A percentile compares a stretch with the other conserved stretches of the same genome.
Evolutionary conservation across 1,140 invertebrate genomes (phyloP).

Genomic region (Zophobas atratus): DNA sequence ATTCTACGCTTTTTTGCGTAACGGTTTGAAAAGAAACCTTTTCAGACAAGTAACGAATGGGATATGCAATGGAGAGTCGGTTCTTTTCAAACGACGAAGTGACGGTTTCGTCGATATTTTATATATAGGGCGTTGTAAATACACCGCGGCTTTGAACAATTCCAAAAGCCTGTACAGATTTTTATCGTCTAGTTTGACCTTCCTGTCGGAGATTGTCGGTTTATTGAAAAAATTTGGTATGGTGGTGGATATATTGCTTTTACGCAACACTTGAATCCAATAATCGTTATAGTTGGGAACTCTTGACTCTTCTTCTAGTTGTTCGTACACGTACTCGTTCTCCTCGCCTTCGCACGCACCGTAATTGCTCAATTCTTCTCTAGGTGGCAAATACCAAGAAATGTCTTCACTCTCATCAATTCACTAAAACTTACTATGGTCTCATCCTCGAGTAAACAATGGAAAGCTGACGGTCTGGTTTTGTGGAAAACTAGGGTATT

Average conservation of each 20-base stretch:
- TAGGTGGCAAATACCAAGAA: neutral
- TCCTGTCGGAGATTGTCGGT: conserved; percentile 9
- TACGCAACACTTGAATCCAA: conserved; percentile 38
- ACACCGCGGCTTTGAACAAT: neutral
- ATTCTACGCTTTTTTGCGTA: conserved; percentile 23
- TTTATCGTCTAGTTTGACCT: conserved; percentile 2
- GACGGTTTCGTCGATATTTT: conserved; percentile 44
- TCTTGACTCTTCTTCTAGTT: conserved; percentile 2
- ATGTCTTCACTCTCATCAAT: neutral
- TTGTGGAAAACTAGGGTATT: conserved; percentile 49
- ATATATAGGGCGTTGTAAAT: neutral
- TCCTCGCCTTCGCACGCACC: neutral
- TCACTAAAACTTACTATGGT: conserved; percentile 52
- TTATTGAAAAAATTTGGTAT: neutral
- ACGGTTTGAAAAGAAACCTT: conserved; percentile 19
- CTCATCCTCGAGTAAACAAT: conserved; percentile 46
- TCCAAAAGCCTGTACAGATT: conserved; percentile 30
- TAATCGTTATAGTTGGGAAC: conserved; percentile 12
- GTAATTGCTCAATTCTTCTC: neutral
- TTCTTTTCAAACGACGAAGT: conserved; percentile 1
- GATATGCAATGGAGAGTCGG: neutral
- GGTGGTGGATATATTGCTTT: conserved; percentile 22
- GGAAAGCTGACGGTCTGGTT: conserved; percentile 23
- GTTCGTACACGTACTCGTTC: neutral
- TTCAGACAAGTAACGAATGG: conserved; percentile 46